Evolutionary conservation across 1,140 invertebrate genomes (phyloP), one percentile per base, ranked within the genome.

Genomic region (Epicauta chinensis): DNA sequence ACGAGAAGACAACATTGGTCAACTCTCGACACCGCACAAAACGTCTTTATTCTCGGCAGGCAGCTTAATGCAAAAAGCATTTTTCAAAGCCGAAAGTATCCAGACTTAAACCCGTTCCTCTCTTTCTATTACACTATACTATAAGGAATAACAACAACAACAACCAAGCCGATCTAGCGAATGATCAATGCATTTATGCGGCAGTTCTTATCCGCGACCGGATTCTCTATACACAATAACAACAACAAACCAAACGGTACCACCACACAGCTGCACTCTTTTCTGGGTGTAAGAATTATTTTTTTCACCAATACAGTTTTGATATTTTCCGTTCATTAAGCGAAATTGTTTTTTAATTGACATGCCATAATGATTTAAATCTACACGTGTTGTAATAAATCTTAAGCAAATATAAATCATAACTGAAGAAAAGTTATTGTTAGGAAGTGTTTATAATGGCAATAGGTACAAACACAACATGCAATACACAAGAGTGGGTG

Each of bases 111-210:
- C 60, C 58, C 60, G 60, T 62, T 62, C 48, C 23, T 60, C 56
- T 60, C 53, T 41, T 41, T 39, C 23, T 32, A 29, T 39, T 44
- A 55, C 53, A 59, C 38, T 47, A 32, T 32, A 16, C 31, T 48
- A 11, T 12, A 34, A 15, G 35, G n/a, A 23, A 7, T 5, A 2
- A 23, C 7, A 23, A 23, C 23, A 23, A 23, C 17, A 23, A 23
- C 17, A 23, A 16, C 49, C 49, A 29, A 30, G 42, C 40, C 40
- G 51, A 53, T 40, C 51, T 50, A 41, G 51, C 53, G 60, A 63
- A 63, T 63, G 61, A 63, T 63, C 56, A 63, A 63, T 63, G 59
- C 59, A 63, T 63, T 63, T 63, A 63, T 63, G 59, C 59, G 59
- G 59, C 56, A 60, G 59, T 61, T 57, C 58, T 60, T 60, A 55